These are phyloP conservation scores for Sphecodes monilicornis DNA, from an alignment of 2,888 invertebrate species.

Conservation along the genomic window DNA sequence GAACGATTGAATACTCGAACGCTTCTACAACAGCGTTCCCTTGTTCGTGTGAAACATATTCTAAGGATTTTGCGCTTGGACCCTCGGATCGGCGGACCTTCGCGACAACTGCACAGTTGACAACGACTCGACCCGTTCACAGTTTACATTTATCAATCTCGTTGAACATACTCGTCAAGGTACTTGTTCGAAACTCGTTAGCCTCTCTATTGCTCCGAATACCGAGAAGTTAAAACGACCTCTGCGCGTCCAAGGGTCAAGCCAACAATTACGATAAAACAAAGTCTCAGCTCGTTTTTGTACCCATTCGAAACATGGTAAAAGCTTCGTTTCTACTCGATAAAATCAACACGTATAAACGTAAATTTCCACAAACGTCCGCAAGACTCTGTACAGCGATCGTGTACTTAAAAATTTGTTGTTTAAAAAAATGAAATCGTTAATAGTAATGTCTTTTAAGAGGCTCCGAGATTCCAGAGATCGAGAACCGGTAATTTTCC, in stretches of 20 bases:
- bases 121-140: background rate
- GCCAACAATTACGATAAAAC: conserved; percentile 6
- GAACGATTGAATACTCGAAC: conserved; percentile 15
- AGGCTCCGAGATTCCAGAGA: background rate
- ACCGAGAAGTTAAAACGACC: background rate
- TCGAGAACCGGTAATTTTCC: background rate
- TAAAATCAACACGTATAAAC: background rate
- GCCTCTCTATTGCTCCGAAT: background rate
- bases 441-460: conserved; percentile 1
- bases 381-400: background rate
- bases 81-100: background rate
- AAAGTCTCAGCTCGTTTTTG: background rate
- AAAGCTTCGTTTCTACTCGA: background rate
- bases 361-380: background rate
- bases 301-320: background rate
- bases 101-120: background rate
- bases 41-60: conserved; percentile 41
- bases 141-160: background rate
- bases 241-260: background rate
- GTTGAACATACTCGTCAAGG: background rate
- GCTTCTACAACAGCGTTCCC: conserved; percentile 31
- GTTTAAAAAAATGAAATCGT: conserved; percentile 24
- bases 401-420: background rate
- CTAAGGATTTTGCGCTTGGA: background rate
- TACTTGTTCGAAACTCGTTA: background rate